Evolutionary conservation across 2,113 vertebrate species (phyloP), one percentile per base, ranked within the genome.

Genomic region (Myxocyprinus asiaticus): DNA sequence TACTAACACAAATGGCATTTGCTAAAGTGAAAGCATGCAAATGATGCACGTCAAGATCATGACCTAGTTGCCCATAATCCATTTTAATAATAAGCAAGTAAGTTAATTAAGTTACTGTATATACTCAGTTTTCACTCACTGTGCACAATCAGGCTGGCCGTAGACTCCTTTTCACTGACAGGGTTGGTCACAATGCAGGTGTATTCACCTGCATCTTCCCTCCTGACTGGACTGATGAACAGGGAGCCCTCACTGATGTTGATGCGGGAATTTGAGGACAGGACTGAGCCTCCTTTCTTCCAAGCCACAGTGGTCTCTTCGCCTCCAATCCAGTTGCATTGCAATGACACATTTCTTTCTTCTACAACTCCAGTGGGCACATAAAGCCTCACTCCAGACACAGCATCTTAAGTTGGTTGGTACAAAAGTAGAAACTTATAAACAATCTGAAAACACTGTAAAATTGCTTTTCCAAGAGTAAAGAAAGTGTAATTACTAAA

Each of bases 161-260:
- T 87, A 67, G 80, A 81, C 0, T 85, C 86, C 15, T 81, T 73
- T n/a, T 79, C 83, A 65, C 92, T 93, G 86, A 92, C 84, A 0
- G 48, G 88, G 86, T 93, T 93, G 74, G 85, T 88, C 83, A 88
- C 91, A 0, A 87, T 91, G 56, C 92, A 93, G 10, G 78, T 80
- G 88, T 93, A 93, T 1, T 77, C 65, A 5, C 91, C 92, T 0
- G 91, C 44, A 43, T 93, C 92, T 0, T 17, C 47, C 11, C 91
- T 87, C 11, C 62, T 81, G 69, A 80, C 85, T 0, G 91, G 89
- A 83, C 86, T 86, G 77, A 93, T 90, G 75, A 88, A 51, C 81
- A 93, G 85, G 51, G 81, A 87, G 9, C 88, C 90, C 0, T 4
- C 86, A 0, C 85, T 79, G 82, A 93, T 85, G 77, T 78, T 85